phyloP scores from a whole-genome alignment of 2,113 vertebrate genomes.

The Calyptomena viridis region DNA sequence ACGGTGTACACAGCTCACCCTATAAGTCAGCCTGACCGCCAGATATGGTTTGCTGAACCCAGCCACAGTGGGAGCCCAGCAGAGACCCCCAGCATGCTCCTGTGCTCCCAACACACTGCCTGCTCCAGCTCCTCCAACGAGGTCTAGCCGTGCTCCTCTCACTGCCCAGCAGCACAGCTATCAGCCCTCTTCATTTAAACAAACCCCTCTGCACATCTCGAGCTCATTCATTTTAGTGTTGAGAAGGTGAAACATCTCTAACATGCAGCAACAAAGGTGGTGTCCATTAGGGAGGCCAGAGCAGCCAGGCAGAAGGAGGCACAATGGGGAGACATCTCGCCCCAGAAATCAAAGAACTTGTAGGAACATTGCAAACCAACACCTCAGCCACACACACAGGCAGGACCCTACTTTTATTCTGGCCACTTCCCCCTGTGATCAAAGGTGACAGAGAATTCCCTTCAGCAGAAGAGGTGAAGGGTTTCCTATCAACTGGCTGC shows the following conservation, averaged over 20 bases:
- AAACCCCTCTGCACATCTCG: background rate
- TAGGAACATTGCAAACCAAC: background rate
- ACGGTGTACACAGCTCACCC: background rate
- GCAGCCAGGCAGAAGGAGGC: background rate
- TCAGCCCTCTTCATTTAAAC: background rate
- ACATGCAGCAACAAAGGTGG: fast-evolving
- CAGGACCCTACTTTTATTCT: background rate
- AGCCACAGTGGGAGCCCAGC: background rate
- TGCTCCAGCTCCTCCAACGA: background rate
- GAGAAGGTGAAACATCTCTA: background rate
- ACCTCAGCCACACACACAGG: background rate
- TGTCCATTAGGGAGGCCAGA: background rate
- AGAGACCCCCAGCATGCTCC: fast-evolving
- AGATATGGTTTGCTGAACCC: background rate
- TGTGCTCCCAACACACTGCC: fast-evolving
- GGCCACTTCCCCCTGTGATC: background rate
- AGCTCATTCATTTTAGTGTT: background rate
- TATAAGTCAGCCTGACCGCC: background rate
- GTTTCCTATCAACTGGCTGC: background rate
- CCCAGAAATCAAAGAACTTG: background rate
- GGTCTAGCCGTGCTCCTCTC: fast-evolving
- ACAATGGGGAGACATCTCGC: fast-evolving
- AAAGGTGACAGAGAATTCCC: background rate
- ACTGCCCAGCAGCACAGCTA: background rate
- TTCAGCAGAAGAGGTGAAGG: background rate